Evolutionary conservation across 2,797 vertebrate species (phyloP), one percentile per base, ranked within the genome.

Genomic region (Pangasius djambal): DNA sequence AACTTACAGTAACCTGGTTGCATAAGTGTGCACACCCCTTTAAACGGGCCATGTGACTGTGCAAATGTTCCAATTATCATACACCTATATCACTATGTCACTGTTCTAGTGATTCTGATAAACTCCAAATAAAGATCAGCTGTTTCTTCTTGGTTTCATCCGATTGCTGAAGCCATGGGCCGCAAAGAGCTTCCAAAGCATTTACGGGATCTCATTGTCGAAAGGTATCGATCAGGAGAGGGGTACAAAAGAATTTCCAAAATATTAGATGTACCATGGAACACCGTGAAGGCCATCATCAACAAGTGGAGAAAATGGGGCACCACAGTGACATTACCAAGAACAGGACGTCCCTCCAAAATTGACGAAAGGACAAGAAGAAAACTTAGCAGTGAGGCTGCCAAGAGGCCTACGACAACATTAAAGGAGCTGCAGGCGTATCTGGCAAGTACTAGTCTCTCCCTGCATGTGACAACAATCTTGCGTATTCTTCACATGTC

Each of bases 271-370:
- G 75, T 31, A 18, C 44, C 25, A 8, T 78, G 15, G 48, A 78
- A 77, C 74, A 77, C 25, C 0, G 40, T 74, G 40, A 74, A 74
- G 20, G 70, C 70, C 37, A 44, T 74, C 37, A 22, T 75, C 37
- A 44, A 75, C 72, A 75, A 75, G 72, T 74, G 70, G 70, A 74
- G 15, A 37, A 70, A 70, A 37, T 70, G 69, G 69, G 69, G 69
- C 1, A 70, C 67, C 6, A 70, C 69, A 7, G 16, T 37, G 31
- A 34, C 34, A 0, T 70, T 37, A 37, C 69, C 69, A 37, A 40
- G 70, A 40, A 72, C 69, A 40, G 69, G 31, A 40, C 20, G 3
- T 40, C 34, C 37, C 37, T 72, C 34, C 37, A 72, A 37, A 74
- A 25, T 20, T 74, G 37, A 48, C 40, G 1, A 25, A 74, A 74